Evolutionary conservation across 2,113 vertebrate genomes (phyloP).

Genomic region (Chionis minor): DNA sequence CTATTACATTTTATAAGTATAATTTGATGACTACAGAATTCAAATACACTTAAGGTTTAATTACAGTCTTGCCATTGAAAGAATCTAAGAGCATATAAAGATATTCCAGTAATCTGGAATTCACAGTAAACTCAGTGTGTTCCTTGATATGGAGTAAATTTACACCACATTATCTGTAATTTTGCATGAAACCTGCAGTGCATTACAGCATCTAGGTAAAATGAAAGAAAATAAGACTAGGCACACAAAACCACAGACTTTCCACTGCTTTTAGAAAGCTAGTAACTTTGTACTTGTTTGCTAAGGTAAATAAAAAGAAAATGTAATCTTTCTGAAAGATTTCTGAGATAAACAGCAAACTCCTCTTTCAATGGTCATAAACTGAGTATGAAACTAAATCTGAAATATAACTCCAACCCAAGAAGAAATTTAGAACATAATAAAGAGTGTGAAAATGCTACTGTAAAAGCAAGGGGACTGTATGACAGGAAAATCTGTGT

Average conservation of each 20-base stretch:
- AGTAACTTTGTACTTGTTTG: background rate
- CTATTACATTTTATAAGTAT: background rate
- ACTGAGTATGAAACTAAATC: background rate
- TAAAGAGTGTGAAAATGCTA: background rate
- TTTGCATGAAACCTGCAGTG: background rate
- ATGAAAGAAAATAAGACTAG: background rate
- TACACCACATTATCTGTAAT: background rate
- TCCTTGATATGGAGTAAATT: background rate
- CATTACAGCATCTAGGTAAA: background rate
- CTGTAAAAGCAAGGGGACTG: background rate
- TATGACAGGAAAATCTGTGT: background rate
- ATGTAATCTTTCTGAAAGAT: background rate
- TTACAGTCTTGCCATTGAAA: background rate
- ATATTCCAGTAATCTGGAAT: background rate
- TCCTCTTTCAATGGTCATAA: background rate
- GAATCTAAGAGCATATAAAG: background rate
- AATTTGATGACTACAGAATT: background rate
- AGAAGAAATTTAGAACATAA: background rate
- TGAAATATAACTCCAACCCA: background rate
- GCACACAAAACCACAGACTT: background rate
- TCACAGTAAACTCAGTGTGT: background rate
- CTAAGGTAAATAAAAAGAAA: background rate
- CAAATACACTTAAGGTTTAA: background rate
- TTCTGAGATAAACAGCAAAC: background rate
- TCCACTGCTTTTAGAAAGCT: background rate